Evolutionary conservation across 2,888 invertebrate species (phyloP).

Genomic region (Alentia gelatinosa): DNA sequence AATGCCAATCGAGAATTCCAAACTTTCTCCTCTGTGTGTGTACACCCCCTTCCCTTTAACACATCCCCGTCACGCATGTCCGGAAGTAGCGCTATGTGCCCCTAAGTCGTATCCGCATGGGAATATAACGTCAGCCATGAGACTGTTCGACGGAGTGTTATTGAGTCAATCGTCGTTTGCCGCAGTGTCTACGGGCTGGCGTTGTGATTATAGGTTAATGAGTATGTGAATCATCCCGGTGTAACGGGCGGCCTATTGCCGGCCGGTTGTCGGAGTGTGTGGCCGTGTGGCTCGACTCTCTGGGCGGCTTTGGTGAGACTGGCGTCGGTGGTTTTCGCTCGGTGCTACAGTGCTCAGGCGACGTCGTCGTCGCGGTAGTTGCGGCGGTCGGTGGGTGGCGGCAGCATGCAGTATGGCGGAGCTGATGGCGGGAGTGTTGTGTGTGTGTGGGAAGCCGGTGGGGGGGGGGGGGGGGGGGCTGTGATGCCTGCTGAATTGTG

Average conservation of each 20-base stretch:
- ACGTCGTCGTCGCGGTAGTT: not conserved
- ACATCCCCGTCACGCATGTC: too few relatives aligned
- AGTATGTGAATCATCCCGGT: not conserved
- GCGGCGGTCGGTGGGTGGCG: not conserved
- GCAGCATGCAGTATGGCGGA: not conserved
- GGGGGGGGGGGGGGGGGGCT: not conserved
- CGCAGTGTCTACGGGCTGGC: too few relatives aligned
- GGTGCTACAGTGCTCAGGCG: not conserved
- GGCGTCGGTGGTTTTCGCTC: not conserved
- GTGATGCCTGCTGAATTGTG: not conserved
- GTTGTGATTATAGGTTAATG: not conserved
- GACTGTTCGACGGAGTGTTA: too few relatives aligned
- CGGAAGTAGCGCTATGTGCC: too few relatives aligned
- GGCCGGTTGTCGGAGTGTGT: too few relatives aligned
- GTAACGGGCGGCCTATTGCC: too few relatives aligned
- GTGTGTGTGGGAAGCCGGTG: not conserved
- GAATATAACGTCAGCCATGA: too few relatives aligned
- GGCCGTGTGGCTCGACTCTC: not conserved
- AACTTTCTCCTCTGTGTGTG: too few relatives aligned
- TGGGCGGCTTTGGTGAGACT: not conserved
- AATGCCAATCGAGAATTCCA: too few relatives aligned
- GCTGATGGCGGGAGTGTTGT: not conserved
- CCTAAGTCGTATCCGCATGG: too few relatives aligned
- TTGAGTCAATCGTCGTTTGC: too few relatives aligned
- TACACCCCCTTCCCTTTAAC: too few relatives aligned